Evolutionary conservation across 2,113 vertebrate species (phyloP).

Genomic region (Anolis carolinensis): DNA sequence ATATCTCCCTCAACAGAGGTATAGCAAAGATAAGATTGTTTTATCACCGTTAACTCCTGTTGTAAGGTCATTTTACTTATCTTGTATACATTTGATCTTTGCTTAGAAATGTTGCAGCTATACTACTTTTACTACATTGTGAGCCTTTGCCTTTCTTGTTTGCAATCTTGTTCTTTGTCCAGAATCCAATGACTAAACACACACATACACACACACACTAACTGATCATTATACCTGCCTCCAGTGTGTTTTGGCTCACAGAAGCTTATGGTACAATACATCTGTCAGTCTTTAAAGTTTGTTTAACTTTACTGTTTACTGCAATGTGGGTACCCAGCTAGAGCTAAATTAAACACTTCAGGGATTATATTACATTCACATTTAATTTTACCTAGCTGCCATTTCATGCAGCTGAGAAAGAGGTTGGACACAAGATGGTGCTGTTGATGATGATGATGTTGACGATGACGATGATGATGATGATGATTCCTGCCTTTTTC

Average conservation of each 20-base stretch:
- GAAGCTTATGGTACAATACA: not conserved
- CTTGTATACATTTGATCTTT: not conserved
- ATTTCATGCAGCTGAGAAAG: not conserved
- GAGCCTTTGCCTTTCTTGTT: not conserved
- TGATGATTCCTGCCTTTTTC: too few species aligned
- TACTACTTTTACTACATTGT: not conserved
- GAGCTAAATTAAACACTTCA: not conserved
- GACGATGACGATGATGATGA: too few species aligned
- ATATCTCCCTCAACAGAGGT: not conserved
- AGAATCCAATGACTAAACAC: too few species aligned
- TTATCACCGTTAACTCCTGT: not conserved
- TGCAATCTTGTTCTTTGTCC: too few species aligned
- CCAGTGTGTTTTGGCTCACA: not conserved
- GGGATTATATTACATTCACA: not conserved
- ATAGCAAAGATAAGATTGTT: not conserved
- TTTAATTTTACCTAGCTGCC: not conserved
- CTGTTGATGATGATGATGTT: too few species aligned
- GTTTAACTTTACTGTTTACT: not conserved
- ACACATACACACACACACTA: too few species aligned
- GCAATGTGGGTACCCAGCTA: not conserved
- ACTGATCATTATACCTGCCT: not conserved
- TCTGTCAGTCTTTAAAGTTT: not conserved
- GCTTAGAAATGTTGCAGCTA: not conserved
- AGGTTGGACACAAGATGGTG: not conserved
- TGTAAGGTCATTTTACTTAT: not conserved